Percentiles rank a stretch among this genome's conserved stretches.
Evolutionary conservation across 2,797 vertebrate species (phyloP).

Genomic region (Crocidura indochinensis): DNA sequence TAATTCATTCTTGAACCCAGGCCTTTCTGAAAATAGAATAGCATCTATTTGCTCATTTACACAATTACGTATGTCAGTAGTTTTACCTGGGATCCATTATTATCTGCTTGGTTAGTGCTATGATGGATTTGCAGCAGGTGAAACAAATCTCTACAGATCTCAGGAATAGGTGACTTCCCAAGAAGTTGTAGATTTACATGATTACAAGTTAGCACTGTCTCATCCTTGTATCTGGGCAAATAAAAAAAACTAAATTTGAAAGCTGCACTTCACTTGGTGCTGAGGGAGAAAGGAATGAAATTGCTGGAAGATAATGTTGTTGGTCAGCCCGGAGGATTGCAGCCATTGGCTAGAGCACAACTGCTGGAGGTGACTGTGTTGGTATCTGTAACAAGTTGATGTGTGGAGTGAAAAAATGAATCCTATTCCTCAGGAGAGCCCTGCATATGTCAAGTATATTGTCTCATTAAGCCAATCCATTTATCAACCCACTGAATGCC

Average conservation of each 20-base stretch:
- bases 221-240: conserved; percentile 70
- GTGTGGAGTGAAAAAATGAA: conserved; percentile 94
- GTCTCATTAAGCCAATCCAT: conserved; percentile 97
- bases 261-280: background rate
- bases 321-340: conserved; percentile 88
- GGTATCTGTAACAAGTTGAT: conserved; percentile 94
- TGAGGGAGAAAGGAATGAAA: conserved; percentile 63
- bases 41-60: conserved; percentile 1
- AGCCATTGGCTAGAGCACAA: conserved; percentile 88
- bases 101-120: conserved; percentile 12
- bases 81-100: conserved; percentile 51
- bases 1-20: conserved; percentile 65
- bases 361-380: conserved; percentile 91
- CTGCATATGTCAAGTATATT: conserved; percentile 97
- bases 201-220: background rate
- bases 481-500: conserved; percentile 96
- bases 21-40: conserved; percentile 51
- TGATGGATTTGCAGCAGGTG: conserved; percentile 2
- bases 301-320: conserved; percentile 81
- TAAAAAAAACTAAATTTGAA: conserved; percentile 64
- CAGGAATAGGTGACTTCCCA: conserved; percentile 30
- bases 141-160: conserved; percentile 37
- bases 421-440: conserved; percentile 94
- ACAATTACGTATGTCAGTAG: background rate
- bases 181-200: conserved; percentile 65